Base-by-base conservation (phyloP, 2,113 vertebrate species). In the Peromyscus polionotus region DNA sequence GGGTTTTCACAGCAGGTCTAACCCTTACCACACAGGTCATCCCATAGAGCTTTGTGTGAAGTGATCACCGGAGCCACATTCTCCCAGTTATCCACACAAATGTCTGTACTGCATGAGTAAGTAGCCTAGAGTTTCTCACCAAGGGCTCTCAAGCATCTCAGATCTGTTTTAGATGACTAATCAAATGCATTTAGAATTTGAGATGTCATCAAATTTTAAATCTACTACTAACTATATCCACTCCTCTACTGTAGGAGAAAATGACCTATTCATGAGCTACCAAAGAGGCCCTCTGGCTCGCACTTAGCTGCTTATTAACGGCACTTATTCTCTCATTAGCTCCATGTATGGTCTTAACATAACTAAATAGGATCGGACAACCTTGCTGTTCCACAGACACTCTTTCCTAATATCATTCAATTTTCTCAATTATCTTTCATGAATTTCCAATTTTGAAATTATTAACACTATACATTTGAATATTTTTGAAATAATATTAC, bases 81-180 rank as follows among this genome's bases (percentile, higher is more conserved):
- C 5, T 48, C 42, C 19, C 1, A 0, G 13, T 3, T 14, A 7
- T 86, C 17, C 9, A 28, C 28, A 20, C 7, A 63, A 19, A 72
- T 87, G 17, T n/a, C 0, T 3, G 14, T 0, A 31, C 7, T 75
- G 22, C 4, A 0, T 65, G 36, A 16, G 0, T 36, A 19, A 67
- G 48, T 48, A 33, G 59, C 11, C 31, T 42, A 54, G 0, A 20
- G 57, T 67, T 77, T 26, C 11, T 84, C 13, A 26, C 3, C 45
- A 67, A 68, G 13, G 36, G 31, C 48, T 26, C 17, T 61, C 16
- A 2, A 54, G 11, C 7, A 68, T 45, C 51, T n/a, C 3, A 39
- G 65, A n/a, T 7, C 1, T n/a, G 16, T 22, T 84, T 63, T 85
- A 14, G 8, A 36, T 68, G 13, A 76, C 5, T 63, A 65, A 3